Percentiles rank a stretch among this genome's conserved stretches.
Evolutionary conservation across 2,888 invertebrate genomes (phyloP).

Genomic region (Rhagonycha lutea): DNA sequence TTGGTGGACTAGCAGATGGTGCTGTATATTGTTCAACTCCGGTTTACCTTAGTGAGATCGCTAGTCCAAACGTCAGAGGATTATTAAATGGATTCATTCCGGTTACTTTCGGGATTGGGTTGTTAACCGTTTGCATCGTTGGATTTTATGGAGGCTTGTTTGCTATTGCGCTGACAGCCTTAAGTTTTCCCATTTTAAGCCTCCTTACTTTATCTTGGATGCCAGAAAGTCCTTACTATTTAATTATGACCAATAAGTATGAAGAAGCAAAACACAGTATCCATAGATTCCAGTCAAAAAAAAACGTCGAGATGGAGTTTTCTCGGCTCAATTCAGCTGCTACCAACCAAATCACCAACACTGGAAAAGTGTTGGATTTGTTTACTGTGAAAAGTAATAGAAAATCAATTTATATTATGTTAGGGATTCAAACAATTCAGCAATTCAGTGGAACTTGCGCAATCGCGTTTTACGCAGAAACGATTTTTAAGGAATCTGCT

Average conservation of each 20-base stretch:
- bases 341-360: conserved; percentile 36
- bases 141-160: conserved; percentile 59
- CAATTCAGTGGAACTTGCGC: conserved; percentile 67
- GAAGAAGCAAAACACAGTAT: conserved; percentile 38
- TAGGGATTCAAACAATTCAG: conserved; percentile 63
- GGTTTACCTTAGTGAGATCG: conserved; percentile 65
- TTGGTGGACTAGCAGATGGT: conserved; percentile 65
- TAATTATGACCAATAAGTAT: neutral
- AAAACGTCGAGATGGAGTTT: conserved; percentile 56
- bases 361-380: conserved; percentile 59
- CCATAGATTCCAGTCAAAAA: conserved; percentile 55
- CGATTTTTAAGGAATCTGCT: conserved; percentile 59
- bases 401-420: conserved; percentile 64
- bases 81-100: conserved; percentile 67
- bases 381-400: conserved; percentile 60
- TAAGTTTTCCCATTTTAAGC: conserved; percentile 41
- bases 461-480: conserved; percentile 62
- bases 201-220: neutral
- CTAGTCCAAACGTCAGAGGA: conserved; percentile 61
- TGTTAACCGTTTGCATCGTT: conserved; percentile 65
- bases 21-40: conserved; percentile 55
- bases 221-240: conserved; percentile 11
- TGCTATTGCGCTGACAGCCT: conserved; percentile 56
- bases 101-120: conserved; percentile 60
- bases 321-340: conserved; percentile 14